These are phyloP conservation scores for Pao palembangensis DNA, from an alignment of 2,113 vertebrate genomes.

Conservation along the genomic window DNA sequence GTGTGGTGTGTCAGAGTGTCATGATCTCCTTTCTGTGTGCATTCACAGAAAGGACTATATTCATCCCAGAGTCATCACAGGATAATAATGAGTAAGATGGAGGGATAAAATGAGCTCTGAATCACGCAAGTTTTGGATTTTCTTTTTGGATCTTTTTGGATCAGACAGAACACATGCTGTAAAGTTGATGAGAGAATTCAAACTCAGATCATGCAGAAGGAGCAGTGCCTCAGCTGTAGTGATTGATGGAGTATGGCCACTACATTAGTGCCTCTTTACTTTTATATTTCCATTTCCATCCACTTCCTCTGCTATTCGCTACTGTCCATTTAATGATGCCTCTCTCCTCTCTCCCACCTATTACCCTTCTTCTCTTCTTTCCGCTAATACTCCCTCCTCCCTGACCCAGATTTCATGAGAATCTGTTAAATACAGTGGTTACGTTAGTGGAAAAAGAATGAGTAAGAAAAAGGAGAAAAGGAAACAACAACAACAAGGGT, in stretches of 20 bases:
- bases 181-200: conserved; percentile 2
- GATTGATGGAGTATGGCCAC: conserved; percentile 2
- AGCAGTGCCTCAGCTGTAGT: conserved; percentile 1
- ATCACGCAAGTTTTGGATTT: conserved; percentile 9
- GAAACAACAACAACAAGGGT: conserved; percentile 15
- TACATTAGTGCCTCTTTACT: conserved; percentile 7
- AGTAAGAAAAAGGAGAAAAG: conserved; percentile 1
- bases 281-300: conserved; percentile 6
- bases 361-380: conserved; percentile 34
- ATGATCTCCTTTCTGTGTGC: conserved; percentile 17
- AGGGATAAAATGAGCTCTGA: conserved; percentile 12
- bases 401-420: conserved; percentile 7
- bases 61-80: conserved; percentile 27
- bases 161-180: conserved; percentile 2
- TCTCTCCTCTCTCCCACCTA: conserved; percentile 17
- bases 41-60: conserved; percentile 18
- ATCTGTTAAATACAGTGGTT: conserved; percentile 28
- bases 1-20: not conserved
- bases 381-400: not conserved
- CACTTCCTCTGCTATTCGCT: conserved; percentile 19
- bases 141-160: conserved; percentile 2
- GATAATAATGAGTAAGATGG: conserved; percentile 29
- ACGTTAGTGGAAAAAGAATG: conserved; percentile 5
- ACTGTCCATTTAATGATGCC: conserved; percentile 16
- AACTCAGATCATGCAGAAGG: not conserved